Evolutionary conservation across 2,113 vertebrate species (phyloP), one percentile per base, ranked within the genome.

Genomic region (Mesoclemmys tuberculata): DNA sequence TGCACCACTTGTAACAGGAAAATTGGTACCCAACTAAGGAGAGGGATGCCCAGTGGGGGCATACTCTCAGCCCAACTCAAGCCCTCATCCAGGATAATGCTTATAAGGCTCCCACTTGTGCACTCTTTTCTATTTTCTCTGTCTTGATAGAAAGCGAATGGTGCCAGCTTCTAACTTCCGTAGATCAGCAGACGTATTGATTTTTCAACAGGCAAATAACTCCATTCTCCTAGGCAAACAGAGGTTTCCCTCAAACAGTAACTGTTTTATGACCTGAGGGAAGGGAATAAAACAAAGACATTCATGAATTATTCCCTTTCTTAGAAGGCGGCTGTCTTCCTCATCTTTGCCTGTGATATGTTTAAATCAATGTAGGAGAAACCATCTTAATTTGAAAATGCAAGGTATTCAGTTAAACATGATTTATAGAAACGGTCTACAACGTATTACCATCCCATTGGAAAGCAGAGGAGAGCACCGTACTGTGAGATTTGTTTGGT

Each of bases 311-410:
- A 80, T 26, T 46, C 92, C 68, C 13, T 71, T 82, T 29, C 8
- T 93, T 89, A 3, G 1, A 14, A 49, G 27, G 13, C 71, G 22
- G 10, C 19, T 88, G 77, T 71, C 87, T 31, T 54, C 71, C 84
- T 89, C 55, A 68, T 77, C 74, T 84, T 84, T 82, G 54, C 52
- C 22, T 31, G 58, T 82, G 86, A 41, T 48, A 71, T 56, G 13
- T 85, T 88, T 82, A 95, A 96, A 96, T 24, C 44, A 85, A 80
- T 16, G 48, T 75, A 88, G 86, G 90, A 48, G 91, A 95, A 92
- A 77, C 26, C 58, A 44, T 55, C 55, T 80, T 71, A 84, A 71
- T 88, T 93, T 81, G 48, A 96, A 92, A 61, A 75, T 71, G 84
- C 68, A 91, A 89, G 81, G 56, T 51, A 89, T 79, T 61, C 1